Evolutionary conservation across 2,113 vertebrate species (phyloP).

Genomic region (Nanorana parkeri): DNA sequence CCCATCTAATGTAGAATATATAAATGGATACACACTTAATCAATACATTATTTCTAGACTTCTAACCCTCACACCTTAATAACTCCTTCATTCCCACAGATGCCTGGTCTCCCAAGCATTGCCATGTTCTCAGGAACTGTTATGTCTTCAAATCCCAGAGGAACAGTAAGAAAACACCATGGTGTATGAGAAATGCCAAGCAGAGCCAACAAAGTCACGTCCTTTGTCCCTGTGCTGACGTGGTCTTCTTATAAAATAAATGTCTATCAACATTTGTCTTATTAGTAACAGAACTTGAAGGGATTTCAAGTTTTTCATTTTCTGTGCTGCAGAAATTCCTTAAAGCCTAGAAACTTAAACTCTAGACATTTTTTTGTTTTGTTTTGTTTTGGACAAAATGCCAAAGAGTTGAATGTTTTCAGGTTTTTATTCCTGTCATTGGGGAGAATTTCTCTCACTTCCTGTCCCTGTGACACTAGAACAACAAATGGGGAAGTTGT

Average conservation of each 20-base stretch:
- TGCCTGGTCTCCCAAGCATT: slow-evolving; percentile 3
- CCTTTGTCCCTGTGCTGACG: slow-evolving; percentile 28
- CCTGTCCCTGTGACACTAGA: too few relatives aligned
- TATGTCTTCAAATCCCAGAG: slow-evolving; percentile 28
- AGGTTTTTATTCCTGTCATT: too few relatives aligned
- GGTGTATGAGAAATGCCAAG: slow-evolving; percentile 43
- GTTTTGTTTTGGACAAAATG: too few relatives aligned
- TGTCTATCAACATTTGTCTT: not conserved
- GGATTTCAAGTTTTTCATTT: not conserved
- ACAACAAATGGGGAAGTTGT: too few relatives aligned
- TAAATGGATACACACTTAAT: not conserved
- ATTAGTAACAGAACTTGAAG: not conserved
- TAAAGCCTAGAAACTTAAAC: too few relatives aligned
- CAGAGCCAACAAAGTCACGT: slow-evolving; percentile 10
- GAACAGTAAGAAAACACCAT: slow-evolving; percentile 24
- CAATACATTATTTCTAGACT: not conserved
- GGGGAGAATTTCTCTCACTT: too few relatives aligned
- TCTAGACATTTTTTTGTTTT: too few relatives aligned
- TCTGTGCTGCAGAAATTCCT: not conserved
- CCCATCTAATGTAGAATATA: slow-evolving; percentile 1
- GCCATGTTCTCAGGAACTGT: slow-evolving; percentile 38
- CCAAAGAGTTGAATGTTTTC: too few relatives aligned
- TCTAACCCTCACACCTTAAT: slow-evolving; percentile 26
- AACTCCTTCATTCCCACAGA: slow-evolving; percentile 28
- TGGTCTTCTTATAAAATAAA: slow-evolving; percentile 13